Conservation (phyloP, 2,113 vertebrate genomes). For the Ptilonorhynchus violaceus region DNA sequence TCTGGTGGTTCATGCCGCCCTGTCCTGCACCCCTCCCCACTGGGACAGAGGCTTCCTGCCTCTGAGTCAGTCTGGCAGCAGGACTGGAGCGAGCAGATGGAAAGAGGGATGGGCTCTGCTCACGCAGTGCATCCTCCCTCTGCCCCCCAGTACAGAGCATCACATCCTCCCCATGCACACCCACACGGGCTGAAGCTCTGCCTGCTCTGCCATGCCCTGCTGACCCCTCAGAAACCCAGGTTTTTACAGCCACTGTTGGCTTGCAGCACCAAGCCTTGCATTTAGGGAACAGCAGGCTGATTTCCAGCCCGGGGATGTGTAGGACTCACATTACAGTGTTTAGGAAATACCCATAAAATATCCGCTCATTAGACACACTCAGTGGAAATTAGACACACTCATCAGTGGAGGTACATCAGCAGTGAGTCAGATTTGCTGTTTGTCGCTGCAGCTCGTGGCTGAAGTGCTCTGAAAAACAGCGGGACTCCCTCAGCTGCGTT, state of each 20-base stretch:
- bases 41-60: not conserved
- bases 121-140: not conserved
- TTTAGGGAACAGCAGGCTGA: not conserved
- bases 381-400: not conserved
- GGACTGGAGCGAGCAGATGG: not conserved
- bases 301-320: not conserved
- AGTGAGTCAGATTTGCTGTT: conserved; percentile 55
- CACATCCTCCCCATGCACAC: rapidly evolving
- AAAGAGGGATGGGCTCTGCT: not conserved
- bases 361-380: not conserved
- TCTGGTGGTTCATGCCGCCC: not conserved
- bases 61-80: not conserved
- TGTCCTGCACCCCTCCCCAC: not conserved
- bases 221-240: not conserved
- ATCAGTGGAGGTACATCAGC: not conserved
- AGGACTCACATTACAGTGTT: not conserved
- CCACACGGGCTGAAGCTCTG: rapidly evolving
- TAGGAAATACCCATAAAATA: conserved; percentile 41
- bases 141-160: not conserved
- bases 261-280: not conserved
- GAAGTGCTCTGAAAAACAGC: not conserved
- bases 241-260: not conserved
- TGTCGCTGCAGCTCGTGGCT: not conserved
- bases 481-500: not conserved
- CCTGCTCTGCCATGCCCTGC: rapidly evolving